Conservation (phyloP, 2,888 invertebrate species). For the Drosophila melanosoma region DNA sequence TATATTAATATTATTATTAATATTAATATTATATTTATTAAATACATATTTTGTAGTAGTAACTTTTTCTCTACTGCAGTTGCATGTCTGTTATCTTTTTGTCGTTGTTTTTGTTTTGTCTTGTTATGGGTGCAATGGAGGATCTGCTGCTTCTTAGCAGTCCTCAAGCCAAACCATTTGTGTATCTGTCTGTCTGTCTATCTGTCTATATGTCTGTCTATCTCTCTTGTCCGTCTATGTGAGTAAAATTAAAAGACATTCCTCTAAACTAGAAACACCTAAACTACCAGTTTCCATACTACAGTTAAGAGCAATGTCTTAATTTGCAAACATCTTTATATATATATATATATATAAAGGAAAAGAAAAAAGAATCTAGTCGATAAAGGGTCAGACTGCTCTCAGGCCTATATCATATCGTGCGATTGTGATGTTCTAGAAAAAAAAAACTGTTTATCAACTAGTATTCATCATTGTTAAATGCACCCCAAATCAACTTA, state of each 20-base stretch:
- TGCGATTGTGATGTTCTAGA: conserved; percentile 3
- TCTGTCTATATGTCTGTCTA: background rate
- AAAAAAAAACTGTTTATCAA: conserved; percentile 3
- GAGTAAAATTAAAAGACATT: conserved; percentile 6
- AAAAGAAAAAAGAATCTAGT: background rate
- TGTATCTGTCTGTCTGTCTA: background rate
- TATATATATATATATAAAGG: background rate
- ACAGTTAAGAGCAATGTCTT: background rate
- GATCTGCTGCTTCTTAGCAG: conserved; percentile 12
- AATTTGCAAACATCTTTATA: conserved; percentile 10
- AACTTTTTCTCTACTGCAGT: conserved; percentile 49
- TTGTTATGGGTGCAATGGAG: background rate
- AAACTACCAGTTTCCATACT: background rate
- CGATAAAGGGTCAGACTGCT: background rate
- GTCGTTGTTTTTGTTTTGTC: background rate
- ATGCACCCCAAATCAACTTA: conserved; percentile 14
- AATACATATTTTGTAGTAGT: conserved; percentile 62
- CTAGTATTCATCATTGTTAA: conserved; percentile 17
- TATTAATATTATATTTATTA: conserved; percentile 59
- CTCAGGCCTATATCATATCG: background rate
- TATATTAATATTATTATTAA: conserved; percentile 15
- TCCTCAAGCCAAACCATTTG: conserved; percentile 13
- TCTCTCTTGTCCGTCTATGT: background rate
- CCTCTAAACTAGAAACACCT: background rate
- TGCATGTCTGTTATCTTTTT: conserved; percentile 15